Evolutionary conservation across 1,140 invertebrate genomes (phyloP).

Genomic region (Drosophila saltans): DNA sequence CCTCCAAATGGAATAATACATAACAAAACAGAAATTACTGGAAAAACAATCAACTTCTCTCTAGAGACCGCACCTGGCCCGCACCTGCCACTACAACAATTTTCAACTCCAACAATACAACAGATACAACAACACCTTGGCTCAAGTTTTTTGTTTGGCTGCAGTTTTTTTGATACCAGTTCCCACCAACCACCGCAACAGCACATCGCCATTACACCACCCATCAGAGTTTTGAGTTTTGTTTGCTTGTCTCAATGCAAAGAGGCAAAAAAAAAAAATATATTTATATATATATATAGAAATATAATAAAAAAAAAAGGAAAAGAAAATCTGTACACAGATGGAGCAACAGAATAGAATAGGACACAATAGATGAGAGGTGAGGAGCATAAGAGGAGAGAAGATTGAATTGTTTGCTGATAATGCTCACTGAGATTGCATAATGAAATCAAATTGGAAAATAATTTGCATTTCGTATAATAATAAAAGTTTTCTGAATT

Average conservation of each 20-base stretch:
- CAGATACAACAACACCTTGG: slow-evolving; percentile 54
- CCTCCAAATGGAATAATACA: slow-evolving; percentile 26
- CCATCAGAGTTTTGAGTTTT: slow-evolving; percentile 47
- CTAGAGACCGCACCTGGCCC: slow-evolving; percentile 46
- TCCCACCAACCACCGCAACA: slow-evolving; percentile 19
- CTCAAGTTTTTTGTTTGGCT: slow-evolving; percentile 50
- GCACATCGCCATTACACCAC: no score
- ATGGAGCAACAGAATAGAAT: slow-evolving; percentile 1
- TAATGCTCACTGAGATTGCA: slow-evolving; percentile 55
- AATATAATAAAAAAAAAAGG: neutral
- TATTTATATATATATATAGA: slow-evolving; percentile 26
- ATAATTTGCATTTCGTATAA: slow-evolving; percentile 76
- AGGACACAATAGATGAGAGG: neutral
- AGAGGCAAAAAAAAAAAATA: slow-evolving; percentile 34
- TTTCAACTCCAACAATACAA: slow-evolving; percentile 1
- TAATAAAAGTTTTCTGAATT: slow-evolving; percentile 20
- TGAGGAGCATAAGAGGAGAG: neutral
- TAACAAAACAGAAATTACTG: slow-evolving; percentile 49
- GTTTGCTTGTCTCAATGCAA: slow-evolving; percentile 73
- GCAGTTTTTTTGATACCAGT: slow-evolving; percentile 24
- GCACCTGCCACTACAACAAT: slow-evolving; percentile 58
- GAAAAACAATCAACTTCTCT: slow-evolving; percentile 69
- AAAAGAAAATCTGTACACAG: slow-evolving; percentile 5
- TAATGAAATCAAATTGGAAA: slow-evolving; percentile 72
- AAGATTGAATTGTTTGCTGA: slow-evolving; percentile 39